Evolutionary conservation across 2,113 vertebrate genomes (phyloP), one percentile per base, ranked within the genome.

Genomic region (Thymallus thymallus): DNA sequence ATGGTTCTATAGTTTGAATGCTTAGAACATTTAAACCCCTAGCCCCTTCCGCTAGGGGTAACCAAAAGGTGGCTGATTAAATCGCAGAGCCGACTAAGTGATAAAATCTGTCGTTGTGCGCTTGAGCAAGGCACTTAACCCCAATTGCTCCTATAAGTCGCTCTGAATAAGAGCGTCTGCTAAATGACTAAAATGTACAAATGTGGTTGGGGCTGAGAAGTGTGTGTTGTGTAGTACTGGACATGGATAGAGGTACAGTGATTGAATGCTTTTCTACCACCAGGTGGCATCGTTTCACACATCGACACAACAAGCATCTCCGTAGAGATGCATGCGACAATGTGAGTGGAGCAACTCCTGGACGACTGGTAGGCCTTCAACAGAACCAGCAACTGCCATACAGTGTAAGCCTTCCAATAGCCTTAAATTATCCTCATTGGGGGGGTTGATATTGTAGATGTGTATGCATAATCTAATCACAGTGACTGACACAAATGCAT

Each of bases 271-370:
- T 66, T 76, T 66, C 81, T 9, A 26, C 63, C 22, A 22, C 46
- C 68, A 93, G 91, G 76, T 91, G 86, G 87, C 83, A 85, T 6
- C 83, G 71, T 76, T 74, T 91, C 51, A 82, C 86, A 72, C 76
- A 68, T 66, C 75, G 74, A 9, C 73, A 22, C 56, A 60, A 60
- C 4, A 60, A 22, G 56, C 80, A 79, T 18, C 51, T 80, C 16
- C 72, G 26, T 3, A 81, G 14, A 6, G 46, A 75, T 23, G 64
- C 22, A n/a, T 26, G 35, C 82, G 71, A 71, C 78, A 74, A 45
- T 84, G 85, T 9, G 18, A 68, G 58, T 72, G 66, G 30, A 76
- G 6, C 1, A 20, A 14, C 5, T 35, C 72, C 63, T 62, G n/a
- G 12, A 79, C 55, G 72, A 69, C 35, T 41, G 35, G 35, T 41